Evolutionary conservation across 2,888 invertebrate species (phyloP).

Genomic region (Ashinkailepas kermadecensis): DNA sequence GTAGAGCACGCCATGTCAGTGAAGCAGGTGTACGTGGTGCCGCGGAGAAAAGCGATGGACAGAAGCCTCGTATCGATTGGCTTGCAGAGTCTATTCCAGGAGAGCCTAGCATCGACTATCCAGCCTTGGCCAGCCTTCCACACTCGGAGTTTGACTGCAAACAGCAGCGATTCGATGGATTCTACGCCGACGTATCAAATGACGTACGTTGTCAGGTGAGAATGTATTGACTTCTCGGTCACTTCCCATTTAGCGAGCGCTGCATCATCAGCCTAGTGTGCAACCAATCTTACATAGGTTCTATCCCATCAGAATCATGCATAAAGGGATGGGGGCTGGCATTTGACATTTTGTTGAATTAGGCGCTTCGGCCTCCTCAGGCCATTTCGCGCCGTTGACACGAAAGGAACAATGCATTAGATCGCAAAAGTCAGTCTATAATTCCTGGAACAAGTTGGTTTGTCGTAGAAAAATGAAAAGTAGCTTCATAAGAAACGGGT

Average conservation of each 20-base stretch:
- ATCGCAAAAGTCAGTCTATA: no score
- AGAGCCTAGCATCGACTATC: not conserved
- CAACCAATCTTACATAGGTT: conserved; percentile 9
- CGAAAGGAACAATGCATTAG: no score
- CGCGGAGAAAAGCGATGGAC: not conserved
- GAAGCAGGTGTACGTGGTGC: not conserved
- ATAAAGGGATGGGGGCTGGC: no score
- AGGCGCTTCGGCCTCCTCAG: no score
- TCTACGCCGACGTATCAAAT: not conserved
- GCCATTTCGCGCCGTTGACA: no score
- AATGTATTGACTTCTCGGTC: no score
- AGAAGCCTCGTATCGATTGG: not conserved
- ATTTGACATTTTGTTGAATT: no score
- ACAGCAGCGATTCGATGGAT: not conserved
- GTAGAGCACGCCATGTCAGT: no score
- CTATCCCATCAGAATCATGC: not conserved
- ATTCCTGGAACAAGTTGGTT: no score
- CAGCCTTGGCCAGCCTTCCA: not conserved
- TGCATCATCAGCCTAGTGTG: not conserved
- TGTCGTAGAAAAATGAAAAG: no score
- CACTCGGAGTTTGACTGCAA: not conserved
- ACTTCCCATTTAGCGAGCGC: no score
- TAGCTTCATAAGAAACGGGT: no score
- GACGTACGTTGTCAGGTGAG: not conserved
- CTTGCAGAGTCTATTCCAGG: not conserved